Percentiles rank a stretch among this genome's conserved stretches.
These are phyloP conservation scores for Dromococcyx pavoninus DNA, from an alignment of 2,797 vertebrate genomes.

Conservation along the genomic window DNA sequence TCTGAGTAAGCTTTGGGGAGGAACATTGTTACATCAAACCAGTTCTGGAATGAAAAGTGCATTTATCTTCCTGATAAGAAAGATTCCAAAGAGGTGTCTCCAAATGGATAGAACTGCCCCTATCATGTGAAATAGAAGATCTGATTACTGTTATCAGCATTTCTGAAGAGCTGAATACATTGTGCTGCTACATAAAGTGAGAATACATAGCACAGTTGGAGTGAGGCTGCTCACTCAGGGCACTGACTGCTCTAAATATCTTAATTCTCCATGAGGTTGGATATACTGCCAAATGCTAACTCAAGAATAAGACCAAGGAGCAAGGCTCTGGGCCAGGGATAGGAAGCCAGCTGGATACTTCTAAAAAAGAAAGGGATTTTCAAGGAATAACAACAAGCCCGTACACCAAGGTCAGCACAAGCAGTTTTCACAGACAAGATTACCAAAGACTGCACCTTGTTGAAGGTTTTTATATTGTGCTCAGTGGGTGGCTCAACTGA, in stretches of 20 bases:
- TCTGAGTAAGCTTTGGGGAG: background rate
- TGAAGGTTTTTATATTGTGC: background rate
- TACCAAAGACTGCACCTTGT: background rate
- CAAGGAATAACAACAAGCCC: background rate
- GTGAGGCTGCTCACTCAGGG: background rate
- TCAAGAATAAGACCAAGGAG: background rate
- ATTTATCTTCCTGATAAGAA: background rate
- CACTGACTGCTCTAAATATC: background rate
- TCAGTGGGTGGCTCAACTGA: background rate
- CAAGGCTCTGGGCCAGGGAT: background rate
- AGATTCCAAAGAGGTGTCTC: background rate
- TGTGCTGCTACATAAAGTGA: background rate
- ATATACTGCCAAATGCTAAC: background rate
- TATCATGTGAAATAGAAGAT: background rate
- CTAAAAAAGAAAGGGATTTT: background rate
- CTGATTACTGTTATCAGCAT: background rate
- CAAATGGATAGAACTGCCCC: background rate
- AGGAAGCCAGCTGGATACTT: background rate
- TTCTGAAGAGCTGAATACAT: background rate
- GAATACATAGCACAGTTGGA: background rate
- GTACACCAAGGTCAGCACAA: background rate
- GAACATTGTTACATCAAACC: background rate
- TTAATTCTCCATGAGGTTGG: background rate
- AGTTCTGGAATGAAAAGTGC: background rate
- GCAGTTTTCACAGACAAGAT: background rate